phyloP scores from a whole-genome alignment of 2,888 invertebrate genomes.

The Mechanitis messenoides region DNA sequence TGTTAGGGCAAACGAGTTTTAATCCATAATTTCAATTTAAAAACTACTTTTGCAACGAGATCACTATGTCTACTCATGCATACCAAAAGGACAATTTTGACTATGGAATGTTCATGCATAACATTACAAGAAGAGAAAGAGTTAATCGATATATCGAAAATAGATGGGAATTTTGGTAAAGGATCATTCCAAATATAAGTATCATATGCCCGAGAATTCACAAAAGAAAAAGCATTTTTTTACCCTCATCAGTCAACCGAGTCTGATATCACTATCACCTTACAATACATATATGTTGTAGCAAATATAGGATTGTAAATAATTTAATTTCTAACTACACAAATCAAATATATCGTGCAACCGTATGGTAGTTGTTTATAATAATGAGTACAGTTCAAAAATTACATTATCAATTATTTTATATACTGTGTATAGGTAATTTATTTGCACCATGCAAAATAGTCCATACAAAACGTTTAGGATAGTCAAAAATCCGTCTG shows the following conservation, averaged over 20 bases:
- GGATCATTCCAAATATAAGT: conserved; percentile 11
- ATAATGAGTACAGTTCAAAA: conserved; percentile 14
- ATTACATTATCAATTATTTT: not conserved
- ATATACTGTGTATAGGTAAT: conserved; percentile 38
- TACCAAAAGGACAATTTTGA: conserved; percentile 18
- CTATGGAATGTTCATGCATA: conserved; percentile 4
- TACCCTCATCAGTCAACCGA: too few relatives aligned
- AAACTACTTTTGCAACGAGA: not conserved
- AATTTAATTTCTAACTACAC: conserved; percentile 6
- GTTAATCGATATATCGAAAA: conserved; percentile 1
- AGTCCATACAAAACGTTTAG: conserved; percentile 80
- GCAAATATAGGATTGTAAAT: not conserved
- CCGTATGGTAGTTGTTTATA: conserved; percentile 52
- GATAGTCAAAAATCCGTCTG: conserved; percentile 61
- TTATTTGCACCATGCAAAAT: conserved; percentile 88
- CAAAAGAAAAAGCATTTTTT: too few relatives aligned
- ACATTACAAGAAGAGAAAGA: not conserved
- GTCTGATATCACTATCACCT: too few relatives aligned
- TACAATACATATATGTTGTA: not conserved
- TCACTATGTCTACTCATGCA: conserved; percentile 1
- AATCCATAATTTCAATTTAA: conserved; percentile 17
- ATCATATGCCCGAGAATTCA: not conserved
- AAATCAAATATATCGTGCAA: conserved; percentile 15
- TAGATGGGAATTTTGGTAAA: conserved; percentile 47
- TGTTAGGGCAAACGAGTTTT: conserved; percentile 62